Evolutionary conservation across 2,113 vertebrate genomes (phyloP).

Genomic region (Perca flavescens): DNA sequence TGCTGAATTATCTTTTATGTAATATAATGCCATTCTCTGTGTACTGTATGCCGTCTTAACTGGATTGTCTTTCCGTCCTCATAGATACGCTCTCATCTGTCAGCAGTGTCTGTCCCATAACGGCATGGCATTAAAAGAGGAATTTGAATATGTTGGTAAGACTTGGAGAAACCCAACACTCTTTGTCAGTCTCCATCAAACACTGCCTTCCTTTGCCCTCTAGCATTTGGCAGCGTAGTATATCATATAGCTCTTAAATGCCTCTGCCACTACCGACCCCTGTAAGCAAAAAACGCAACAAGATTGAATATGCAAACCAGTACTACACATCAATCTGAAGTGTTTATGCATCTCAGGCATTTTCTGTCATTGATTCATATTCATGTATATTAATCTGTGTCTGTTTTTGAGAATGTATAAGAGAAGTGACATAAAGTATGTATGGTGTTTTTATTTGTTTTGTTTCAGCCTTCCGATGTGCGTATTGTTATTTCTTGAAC

Average conservation of each 20-base stretch:
- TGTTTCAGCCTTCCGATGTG: conserved; percentile 94
- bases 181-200: conserved; percentile 81
- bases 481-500: conserved; percentile 98
- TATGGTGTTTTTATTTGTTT: conserved; percentile 44
- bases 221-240: conserved; percentile 80
- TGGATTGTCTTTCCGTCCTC: conserved; percentile 62
- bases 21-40: conserved; percentile 1
- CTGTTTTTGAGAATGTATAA: conserved; percentile 46
- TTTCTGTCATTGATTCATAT: conserved; percentile 72
- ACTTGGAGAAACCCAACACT: conserved; percentile 70
- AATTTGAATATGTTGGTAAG: conserved; percentile 99
- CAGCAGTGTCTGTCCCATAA: conserved; percentile 99
- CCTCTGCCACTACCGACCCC: conserved; percentile 73
- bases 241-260: conserved; percentile 83
- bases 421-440: conserved; percentile 46
- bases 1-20: conserved; percentile 1
- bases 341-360: conserved; percentile 77
- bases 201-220: conserved; percentile 81
- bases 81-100: conserved; percentile 97
- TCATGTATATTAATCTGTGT: conserved; percentile 79
- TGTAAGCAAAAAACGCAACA: conserved; percentile 74
- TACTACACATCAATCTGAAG: conserved; percentile 75
- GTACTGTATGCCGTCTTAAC: conserved; percentile 28
- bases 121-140: conserved; percentile 99
- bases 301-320: conserved; percentile 82